Percentiles rank a stretch among this genome's conserved stretches.
phyloP scores from a whole-genome alignment of 2,113 vertebrate genomes.

The Cathartes aura region DNA sequence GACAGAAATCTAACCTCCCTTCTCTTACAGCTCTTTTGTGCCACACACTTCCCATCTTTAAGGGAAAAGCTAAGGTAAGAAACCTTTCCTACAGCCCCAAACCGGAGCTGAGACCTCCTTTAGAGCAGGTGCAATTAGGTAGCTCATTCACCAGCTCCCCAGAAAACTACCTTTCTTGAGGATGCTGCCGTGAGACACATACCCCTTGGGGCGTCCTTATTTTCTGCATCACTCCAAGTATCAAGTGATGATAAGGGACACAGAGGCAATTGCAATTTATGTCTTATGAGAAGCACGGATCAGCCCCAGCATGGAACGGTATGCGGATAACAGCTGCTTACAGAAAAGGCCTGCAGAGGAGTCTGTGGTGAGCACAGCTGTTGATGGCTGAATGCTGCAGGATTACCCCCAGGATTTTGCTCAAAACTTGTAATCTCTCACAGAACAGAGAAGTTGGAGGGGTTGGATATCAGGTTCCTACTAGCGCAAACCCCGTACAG shows the following conservation, averaged over 20 bases:
- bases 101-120: background rate
- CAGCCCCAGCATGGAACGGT: background rate
- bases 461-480: background rate
- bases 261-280: background rate
- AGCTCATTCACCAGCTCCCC: background rate
- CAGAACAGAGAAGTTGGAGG: background rate
- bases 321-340: constrained; percentile 26
- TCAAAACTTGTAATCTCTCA: constrained; percentile 36
- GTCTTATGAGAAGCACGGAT: background rate
- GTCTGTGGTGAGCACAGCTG: constrained; percentile 37
- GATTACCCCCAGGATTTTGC: constrained; percentile 20
- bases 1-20: constrained; percentile 41
- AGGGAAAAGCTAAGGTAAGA: constrained; percentile 16
- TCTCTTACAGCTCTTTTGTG: constrained; percentile 21
- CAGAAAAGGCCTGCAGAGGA: constrained; percentile 11
- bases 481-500: background rate
- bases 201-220: background rate
- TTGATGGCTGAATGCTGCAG: constrained; percentile 41
- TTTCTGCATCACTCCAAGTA: constrained; percentile 35
- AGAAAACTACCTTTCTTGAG: background rate
- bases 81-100: background rate
- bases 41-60: background rate
- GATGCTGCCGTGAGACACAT: background rate
- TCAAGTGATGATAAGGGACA: constrained; percentile 7
- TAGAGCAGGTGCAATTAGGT: background rate